Base-by-base conservation (phyloP, 2,113 vertebrate genomes). In the Anhinga rufa region DNA sequence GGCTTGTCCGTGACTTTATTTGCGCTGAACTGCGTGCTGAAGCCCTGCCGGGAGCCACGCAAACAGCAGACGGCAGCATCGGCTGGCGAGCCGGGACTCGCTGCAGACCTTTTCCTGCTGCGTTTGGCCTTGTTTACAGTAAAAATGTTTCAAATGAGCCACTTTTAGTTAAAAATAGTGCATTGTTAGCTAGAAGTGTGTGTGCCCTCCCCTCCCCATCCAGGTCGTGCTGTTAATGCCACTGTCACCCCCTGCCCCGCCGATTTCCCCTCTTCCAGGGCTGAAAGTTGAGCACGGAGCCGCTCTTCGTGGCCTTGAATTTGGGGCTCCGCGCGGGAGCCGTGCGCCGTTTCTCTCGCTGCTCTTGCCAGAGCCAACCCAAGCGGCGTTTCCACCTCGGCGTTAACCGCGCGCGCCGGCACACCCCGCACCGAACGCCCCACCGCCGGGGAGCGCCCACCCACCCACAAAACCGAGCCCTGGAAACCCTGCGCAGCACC, bases 1-100 rank as follows among this genome's bases (percentile, higher is more conserved):
- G 2, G 4, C 61, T 65, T 78, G 14, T 48, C 17, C 1, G 0
- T 25, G 52, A 12, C 11, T 66, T 17, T 14, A 17, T 26, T 36
- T 4, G 4, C 20, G 1, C n/a, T 3, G 16, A 64, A 17, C 10
- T 0, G 5, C 0, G 20, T 1, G 18, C 9, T 20, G 17, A 76
- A 83, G 25, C 17, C 32, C 68, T 32, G n/a, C 48, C 1, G 7
- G 16, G 55, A 83, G 19, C 62, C 4, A 3, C 0, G 3, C 6
- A 2, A 36, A 54, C 87, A 18, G 86, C 86, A 89, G 93, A 77
- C 17, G 81, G 90, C 82, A 90, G 87, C 87, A 90, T 60, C 24
- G 48, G 20, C 69, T 9, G 26, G 29, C 9, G 7, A 77, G 34
- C 54, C 0, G 17, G 48, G 17, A 7, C 34, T 34, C 6, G 20